Evolutionary conservation across 2,797 vertebrate genomes (phyloP), one percentile per base, ranked within the genome.

Genomic region (Champsocephalus gunnari): DNA sequence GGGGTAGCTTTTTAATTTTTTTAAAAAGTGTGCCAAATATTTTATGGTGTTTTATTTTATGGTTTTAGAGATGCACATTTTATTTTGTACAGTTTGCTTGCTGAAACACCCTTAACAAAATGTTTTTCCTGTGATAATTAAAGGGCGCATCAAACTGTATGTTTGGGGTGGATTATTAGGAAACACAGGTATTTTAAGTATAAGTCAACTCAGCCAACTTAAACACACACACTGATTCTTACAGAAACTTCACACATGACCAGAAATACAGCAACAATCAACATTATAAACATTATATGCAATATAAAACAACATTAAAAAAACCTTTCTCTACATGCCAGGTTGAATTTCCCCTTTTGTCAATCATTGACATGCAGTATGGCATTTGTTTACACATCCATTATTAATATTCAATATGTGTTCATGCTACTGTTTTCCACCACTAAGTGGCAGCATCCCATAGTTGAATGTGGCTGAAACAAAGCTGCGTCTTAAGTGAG

Each of bases 401-500:
- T 6, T 24, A 6, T 49, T 47, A 44, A 19, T 21, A 32, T 16
- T 55, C 17, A 53, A 1, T 45, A 5, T 54, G n/a, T 16, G 49
- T 54, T 19, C 9, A n/a, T 55, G 13, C n/a, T 74, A 5, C 66
- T 68, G 16, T 45, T 12, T 56, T 59, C 19, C n/a, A 56, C 89
- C 91, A 87, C 89, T 78, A n/a, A 10, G 84, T 55, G 89, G 85
- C 83, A 88, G 88, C 75, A 89, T 24, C 51, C 17, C 28, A 57
- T 38, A 38, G 61, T 53, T 47, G 5, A 51, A 34, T 24, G 47
- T 44, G 41, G 10, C 56, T 60, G 66, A 62, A 73, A 45, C 14
- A 13, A 61, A 74, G 81, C 71, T 80, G 69, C 51, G 51, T 83
- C 28, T 61, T 28, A 50, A 60, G 66, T 62, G 75, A 77, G 70